These are phyloP conservation scores for Lamproptera curius DNA, from an alignment of 2,888 invertebrate genomes.

Conservation along the genomic window DNA sequence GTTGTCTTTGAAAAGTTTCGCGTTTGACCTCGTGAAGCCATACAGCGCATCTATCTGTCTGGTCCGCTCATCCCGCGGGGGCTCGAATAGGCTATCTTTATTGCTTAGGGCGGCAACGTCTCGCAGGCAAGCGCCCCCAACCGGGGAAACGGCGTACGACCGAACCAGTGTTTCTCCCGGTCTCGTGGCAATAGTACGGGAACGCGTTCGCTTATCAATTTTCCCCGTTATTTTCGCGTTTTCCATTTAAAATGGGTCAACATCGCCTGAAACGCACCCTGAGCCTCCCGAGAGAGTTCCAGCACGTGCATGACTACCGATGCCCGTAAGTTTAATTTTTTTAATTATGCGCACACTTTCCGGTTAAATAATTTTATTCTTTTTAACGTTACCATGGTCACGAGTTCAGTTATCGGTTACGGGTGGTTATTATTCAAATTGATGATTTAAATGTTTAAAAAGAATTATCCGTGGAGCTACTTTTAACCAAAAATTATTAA, in stretches of 20 bases:
- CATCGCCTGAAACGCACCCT: slow-evolving; percentile 20
- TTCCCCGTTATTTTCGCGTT: neutral
- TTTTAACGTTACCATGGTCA: no score
- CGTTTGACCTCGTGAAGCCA: no score
- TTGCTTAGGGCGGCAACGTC: slow-evolving; percentile 6
- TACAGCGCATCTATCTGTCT: neutral
- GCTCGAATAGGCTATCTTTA: neutral
- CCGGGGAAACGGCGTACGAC: neutral
- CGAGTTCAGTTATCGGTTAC: no score
- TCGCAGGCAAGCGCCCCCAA: slow-evolving; percentile 10
- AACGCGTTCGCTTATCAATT: neutral
- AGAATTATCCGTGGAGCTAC: no score
- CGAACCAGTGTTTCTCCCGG: slow-evolving; percentile 9
- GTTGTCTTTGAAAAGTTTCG: no score
- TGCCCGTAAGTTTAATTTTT: slow-evolving; percentile 45
- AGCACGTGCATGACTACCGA: slow-evolving; percentile 43
- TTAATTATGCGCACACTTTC: no score
- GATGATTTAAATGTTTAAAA: no score
- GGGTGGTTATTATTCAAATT: no score
- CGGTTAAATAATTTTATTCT: no score
- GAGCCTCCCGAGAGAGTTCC: slow-evolving; percentile 36
- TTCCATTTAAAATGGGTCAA: neutral
- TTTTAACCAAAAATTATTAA: no score
- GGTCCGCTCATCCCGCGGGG: neutral
- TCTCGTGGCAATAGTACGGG: slow-evolving; percentile 14